Percentiles rank a stretch among this genome's conserved stretches.
These are phyloP conservation scores for Pyrrhia umbra DNA, from an alignment of 2,888 invertebrate species.

Conservation along the genomic window DNA sequence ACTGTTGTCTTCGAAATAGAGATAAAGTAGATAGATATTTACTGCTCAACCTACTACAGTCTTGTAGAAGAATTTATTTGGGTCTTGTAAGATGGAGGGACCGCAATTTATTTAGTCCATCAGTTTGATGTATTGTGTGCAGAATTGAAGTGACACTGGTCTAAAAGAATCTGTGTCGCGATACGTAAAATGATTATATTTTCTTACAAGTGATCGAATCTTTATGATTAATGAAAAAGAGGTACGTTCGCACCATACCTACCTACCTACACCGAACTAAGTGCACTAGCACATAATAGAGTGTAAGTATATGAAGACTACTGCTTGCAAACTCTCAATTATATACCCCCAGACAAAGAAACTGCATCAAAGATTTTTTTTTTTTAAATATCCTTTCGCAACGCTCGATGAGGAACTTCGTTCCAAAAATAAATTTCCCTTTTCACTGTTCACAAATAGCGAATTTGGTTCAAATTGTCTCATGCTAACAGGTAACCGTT, in stretches of 20 bases:
- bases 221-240: background rate
- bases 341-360: too few relatives aligned
- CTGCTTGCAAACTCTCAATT: too few relatives aligned
- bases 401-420: too few relatives aligned
- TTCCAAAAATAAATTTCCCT: too few relatives aligned
- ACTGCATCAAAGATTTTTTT: too few relatives aligned
- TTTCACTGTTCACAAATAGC: too few relatives aligned
- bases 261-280: too few relatives aligned
- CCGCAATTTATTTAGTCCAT: conserved; percentile 41
- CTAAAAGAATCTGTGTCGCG: background rate
- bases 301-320: too few relatives aligned
- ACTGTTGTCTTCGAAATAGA: conserved; percentile 15
- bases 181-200: conserved; percentile 16
- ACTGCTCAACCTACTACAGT: conserved; percentile 12
- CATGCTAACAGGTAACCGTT: too few relatives aligned
- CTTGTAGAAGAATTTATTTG: conserved; percentile 33
- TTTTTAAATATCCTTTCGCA: too few relatives aligned
- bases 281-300: too few relatives aligned
- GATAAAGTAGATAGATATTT: conserved; percentile 20
- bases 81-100: conserved; percentile 19
- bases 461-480: too few relatives aligned
- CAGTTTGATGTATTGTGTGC: conserved; percentile 28
- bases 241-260: background rate
- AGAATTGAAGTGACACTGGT: background rate
- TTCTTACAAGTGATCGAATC: background rate